These are phyloP conservation scores for Thysanoteuthis rhombus DNA, from an alignment of 2,888 invertebrate species.

Conservation along the genomic window DNA sequence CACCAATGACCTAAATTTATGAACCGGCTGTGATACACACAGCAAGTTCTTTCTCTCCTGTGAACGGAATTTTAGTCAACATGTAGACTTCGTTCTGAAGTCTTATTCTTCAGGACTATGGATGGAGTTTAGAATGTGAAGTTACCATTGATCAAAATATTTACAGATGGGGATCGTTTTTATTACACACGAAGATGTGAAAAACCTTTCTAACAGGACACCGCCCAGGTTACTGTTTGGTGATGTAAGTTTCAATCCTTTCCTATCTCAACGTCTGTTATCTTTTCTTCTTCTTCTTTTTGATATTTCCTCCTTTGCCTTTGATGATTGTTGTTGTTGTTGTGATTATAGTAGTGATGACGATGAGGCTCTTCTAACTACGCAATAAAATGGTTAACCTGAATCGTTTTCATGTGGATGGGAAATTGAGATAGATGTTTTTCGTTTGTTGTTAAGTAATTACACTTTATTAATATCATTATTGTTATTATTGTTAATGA, in stretches of 20 bases:
- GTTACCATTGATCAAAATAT: neutral
- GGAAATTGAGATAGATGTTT: too few relatives aligned
- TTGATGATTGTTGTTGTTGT: neutral
- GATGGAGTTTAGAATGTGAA: neutral
- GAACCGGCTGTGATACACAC: neutral
- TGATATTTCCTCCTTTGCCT: neutral
- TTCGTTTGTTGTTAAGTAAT: too few relatives aligned
- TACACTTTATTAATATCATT: too few relatives aligned
- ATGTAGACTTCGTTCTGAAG: neutral
- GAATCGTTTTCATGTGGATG: neutral
- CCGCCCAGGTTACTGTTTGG: neutral
- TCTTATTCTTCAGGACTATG: neutral
- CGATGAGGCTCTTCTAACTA: neutral
- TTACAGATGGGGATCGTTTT: slow-evolving; percentile 27
- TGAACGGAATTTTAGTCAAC: neutral
- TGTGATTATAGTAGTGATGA: neutral
- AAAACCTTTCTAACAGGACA: neutral
- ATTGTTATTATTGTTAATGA: too few relatives aligned
- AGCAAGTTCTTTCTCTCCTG: neutral
- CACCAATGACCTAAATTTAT: neutral
- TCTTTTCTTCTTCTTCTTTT: neutral
- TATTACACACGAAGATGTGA: slow-evolving; percentile 30
- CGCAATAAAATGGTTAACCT: neutral
- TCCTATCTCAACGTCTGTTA: too few relatives aligned
- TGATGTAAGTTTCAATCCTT: slow-evolving; percentile 23